These are phyloP conservation scores for Malurus elegans DNA, from an alignment of 2,113 vertebrate species.

Conservation along the genomic window DNA sequence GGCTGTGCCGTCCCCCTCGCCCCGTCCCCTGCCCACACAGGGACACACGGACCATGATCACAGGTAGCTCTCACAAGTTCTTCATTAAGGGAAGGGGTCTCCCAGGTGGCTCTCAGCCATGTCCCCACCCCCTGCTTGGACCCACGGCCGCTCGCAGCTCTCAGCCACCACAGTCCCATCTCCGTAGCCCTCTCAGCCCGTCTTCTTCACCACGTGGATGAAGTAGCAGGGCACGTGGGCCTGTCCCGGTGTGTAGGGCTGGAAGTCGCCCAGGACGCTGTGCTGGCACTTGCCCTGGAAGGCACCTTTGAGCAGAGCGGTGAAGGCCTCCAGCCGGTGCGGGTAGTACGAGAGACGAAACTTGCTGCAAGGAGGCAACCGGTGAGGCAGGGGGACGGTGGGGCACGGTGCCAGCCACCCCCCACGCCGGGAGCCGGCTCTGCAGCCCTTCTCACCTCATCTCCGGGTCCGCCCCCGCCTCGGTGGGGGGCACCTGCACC, in stretches of 20 bases:
- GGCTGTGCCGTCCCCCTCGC: fast-evolving
- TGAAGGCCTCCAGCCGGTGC: slow-evolving; percentile 87
- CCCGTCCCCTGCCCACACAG: background rate
- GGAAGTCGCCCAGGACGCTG: slow-evolving; percentile 88
- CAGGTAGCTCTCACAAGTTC: background rate
- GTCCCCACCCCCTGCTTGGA: background rate
- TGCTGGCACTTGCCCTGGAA: slow-evolving; percentile 87
- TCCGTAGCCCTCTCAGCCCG: slow-evolving; percentile 11
- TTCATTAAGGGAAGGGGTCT: slow-evolving; percentile 6
- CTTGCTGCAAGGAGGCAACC: slow-evolving; percentile 74
- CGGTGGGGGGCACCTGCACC: slow-evolving; percentile 78
- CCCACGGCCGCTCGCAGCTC: background rate
- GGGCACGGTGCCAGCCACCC: too few species aligned
- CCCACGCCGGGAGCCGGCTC: fast-evolving
- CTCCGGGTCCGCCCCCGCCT: slow-evolving; percentile 67
- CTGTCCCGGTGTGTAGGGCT: slow-evolving; percentile 81
- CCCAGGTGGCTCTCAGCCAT: background rate
- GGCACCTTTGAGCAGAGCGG: slow-evolving; percentile 79
- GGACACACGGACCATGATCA: background rate
- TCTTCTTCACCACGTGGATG: slow-evolving; percentile 93
- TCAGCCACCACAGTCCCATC: background rate
- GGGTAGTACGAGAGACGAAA: slow-evolving; percentile 97
- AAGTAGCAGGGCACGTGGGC: slow-evolving; percentile 87
- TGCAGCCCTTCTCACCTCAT: slow-evolving; percentile 77
- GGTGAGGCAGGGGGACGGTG: background rate